phyloP scores from a whole-genome alignment of 1,140 invertebrate genomes.

The Orchestia grillus region DNA sequence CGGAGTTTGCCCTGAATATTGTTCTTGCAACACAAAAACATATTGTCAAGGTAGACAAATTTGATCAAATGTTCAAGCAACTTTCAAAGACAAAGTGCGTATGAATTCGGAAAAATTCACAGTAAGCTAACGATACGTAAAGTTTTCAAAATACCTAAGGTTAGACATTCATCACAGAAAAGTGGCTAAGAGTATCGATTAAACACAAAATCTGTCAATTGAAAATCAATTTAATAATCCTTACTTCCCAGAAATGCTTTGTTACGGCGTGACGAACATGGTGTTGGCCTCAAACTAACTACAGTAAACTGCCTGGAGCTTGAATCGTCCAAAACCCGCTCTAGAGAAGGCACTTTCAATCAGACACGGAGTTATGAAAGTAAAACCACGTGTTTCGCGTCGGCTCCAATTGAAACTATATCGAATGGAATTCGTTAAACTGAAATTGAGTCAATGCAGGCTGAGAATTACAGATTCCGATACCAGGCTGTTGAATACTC shows the following conservation, averaged over 20 bases:
- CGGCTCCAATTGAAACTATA: too few relatives aligned
- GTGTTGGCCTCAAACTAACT: background rate
- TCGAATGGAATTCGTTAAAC: too few relatives aligned
- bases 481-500: too few relatives aligned
- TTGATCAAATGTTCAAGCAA: background rate
- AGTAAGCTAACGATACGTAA: background rate
- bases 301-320: background rate
- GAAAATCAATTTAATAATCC: background rate
- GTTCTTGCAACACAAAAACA: background rate
- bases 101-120: background rate
- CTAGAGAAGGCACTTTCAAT: background rate
- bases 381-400: background rate
- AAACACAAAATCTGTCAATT: background rate
- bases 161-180: background rate
- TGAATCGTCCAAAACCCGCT: background rate
- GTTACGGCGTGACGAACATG: background rate
- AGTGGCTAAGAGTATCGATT: background rate
- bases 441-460: too few relatives aligned
- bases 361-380: background rate
- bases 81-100: background rate
- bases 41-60: background rate
- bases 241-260: background rate
- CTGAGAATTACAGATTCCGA: too few relatives aligned
- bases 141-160: background rate
- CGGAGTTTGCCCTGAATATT: background rate